Evolutionary conservation across 2,113 vertebrate genomes (phyloP).

Genomic region (Crocuta crocuta): DNA sequence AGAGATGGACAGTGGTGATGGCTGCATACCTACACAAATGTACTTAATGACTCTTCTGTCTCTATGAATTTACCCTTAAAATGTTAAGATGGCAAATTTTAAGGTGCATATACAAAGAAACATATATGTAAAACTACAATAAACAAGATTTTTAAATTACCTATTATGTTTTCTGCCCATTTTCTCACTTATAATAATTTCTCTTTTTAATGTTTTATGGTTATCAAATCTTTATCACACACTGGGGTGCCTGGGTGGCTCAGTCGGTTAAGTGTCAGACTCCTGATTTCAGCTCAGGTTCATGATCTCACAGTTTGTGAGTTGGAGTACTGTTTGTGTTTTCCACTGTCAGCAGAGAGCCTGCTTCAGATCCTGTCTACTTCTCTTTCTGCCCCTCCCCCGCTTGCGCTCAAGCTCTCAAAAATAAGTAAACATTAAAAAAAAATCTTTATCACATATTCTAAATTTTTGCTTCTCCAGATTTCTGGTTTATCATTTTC

Average conservation of each 20-base stretch:
- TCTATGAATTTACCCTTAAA: background rate
- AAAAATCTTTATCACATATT: background rate
- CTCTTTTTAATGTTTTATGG: background rate
- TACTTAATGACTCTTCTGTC: background rate
- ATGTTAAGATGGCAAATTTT: background rate
- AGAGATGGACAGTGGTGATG: background rate
- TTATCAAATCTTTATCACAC: background rate
- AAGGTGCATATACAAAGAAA: background rate
- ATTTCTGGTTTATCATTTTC: conserved; percentile 16
- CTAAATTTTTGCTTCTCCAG: background rate
- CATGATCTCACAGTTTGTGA: too few relatives aligned
- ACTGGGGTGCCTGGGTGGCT: too few relatives aligned
- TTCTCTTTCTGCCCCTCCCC: too few relatives aligned
- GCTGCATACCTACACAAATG: background rate
- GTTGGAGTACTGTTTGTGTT: too few relatives aligned
- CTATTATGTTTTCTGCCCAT: background rate
- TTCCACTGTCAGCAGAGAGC: too few relatives aligned
- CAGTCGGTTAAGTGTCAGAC: too few relatives aligned
- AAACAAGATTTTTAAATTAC: background rate
- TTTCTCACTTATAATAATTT: background rate
- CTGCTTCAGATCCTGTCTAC: too few relatives aligned
- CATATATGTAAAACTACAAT: background rate
- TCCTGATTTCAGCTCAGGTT: too few relatives aligned
- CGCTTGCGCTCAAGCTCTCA: too few relatives aligned
- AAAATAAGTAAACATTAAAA: too few relatives aligned